Conservation (phyloP, 1,140 invertebrate genomes). For the Laupala kohalensis region DNA sequence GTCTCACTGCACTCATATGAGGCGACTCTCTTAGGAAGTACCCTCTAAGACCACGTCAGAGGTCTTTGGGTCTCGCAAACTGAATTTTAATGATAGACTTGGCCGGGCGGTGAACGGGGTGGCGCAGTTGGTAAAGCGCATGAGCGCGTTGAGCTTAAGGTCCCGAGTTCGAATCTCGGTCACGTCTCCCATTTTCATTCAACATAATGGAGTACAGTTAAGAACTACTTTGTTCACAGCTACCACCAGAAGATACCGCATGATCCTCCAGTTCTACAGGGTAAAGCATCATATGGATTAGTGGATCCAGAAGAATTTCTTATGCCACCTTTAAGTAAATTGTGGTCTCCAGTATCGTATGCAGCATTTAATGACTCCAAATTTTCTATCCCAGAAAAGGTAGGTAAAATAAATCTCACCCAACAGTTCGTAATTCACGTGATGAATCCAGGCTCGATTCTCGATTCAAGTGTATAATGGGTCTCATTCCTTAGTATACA, state of each 20-base stretch:
- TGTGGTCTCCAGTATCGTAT: constrained; percentile 46
- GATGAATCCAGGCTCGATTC: neutral
- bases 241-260: constrained; percentile 54
- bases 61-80: no score
- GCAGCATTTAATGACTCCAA: constrained; percentile 37
- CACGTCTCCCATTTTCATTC: no score
- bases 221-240: constrained; percentile 27
- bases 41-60: no score
- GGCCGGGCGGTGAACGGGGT: no score
- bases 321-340: constrained; percentile 35
- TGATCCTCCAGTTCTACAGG: constrained; percentile 44
- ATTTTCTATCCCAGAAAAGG: constrained; percentile 15
- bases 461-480: neutral
- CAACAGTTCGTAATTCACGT: neutral
- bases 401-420: constrained; percentile 18
- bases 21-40: no score
- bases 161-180: no score
- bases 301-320: constrained; percentile 49
- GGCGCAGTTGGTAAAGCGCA: no score
- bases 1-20: no score
- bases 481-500: neutral
- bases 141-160: no score
- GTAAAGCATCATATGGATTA: constrained; percentile 53
- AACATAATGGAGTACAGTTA: no score
- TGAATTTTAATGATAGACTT: no score